These are phyloP conservation scores for Oreochromis mossambicus DNA, from an alignment of 2,797 vertebrate species.

Conservation along the genomic window DNA sequence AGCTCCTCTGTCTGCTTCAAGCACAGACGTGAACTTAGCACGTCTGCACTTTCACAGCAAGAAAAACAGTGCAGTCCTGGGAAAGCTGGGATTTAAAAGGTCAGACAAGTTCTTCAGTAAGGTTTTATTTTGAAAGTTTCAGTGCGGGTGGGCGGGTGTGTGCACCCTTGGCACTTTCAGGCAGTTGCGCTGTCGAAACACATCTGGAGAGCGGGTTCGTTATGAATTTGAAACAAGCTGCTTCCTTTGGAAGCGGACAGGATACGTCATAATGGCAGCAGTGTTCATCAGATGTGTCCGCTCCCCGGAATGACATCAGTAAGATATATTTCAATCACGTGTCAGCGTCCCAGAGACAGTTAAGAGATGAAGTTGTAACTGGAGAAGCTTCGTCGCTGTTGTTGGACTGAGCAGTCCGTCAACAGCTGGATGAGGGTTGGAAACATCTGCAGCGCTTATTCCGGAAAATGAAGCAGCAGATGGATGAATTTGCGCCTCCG, in stretches of 20 bases:
- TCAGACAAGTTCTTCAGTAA: not conserved
- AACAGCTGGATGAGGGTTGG: slow-evolving; percentile 47
- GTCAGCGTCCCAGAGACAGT: not conserved
- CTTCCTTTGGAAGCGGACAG: not conserved
- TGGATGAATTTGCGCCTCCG: not conserved
- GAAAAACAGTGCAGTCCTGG: not conserved
- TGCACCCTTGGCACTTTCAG: slow-evolving; percentile 5
- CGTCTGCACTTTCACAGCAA: not conserved
- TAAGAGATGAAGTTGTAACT: not conserved
- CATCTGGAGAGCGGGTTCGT: slow-evolving; percentile 51
- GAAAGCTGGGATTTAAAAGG: not conserved
- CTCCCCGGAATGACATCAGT: not conserved
- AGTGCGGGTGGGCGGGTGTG: not conserved
- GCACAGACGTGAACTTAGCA: not conserved
- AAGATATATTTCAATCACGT: not conserved
- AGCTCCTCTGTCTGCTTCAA: not conserved
- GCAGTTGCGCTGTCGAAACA: slow-evolving; percentile 29
- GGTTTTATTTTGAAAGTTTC: slow-evolving; percentile 36
- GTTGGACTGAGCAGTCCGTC: not conserved
- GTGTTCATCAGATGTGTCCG: not conserved
- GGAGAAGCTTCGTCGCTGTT: not conserved
- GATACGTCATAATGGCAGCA: not conserved
- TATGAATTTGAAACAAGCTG: slow-evolving; percentile 15
- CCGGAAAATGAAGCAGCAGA: slow-evolving; percentile 21
- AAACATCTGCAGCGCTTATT: slow-evolving; percentile 59